phyloP scores from a whole-genome alignment of 2,113 vertebrate genomes.

The Percina caprodes region DNA sequence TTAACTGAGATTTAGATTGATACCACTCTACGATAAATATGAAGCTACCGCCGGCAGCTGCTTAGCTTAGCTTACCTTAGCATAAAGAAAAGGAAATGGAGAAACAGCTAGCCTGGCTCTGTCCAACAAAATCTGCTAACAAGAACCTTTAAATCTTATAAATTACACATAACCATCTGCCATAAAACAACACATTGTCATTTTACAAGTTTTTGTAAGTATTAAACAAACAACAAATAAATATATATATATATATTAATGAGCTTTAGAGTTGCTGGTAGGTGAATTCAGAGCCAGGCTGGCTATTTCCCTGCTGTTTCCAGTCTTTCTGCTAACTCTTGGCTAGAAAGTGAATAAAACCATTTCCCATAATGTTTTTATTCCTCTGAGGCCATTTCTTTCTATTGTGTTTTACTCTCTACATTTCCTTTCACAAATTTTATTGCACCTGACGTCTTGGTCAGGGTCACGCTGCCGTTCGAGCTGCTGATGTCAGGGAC shows the following conservation, averaged over 20 bases:
- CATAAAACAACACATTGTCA: not conserved
- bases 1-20: not conserved
- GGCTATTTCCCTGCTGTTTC: not conserved
- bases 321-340: not conserved
- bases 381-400: not conserved
- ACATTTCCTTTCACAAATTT: not conserved
- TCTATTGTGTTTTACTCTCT: not conserved
- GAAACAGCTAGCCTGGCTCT: not conserved
- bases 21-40: not conserved
- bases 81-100: too few species aligned
- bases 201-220: not conserved
- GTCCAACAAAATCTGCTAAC: not conserved
- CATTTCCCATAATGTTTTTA: not conserved
- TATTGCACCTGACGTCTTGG: not conserved
- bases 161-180: not conserved
- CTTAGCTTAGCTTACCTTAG: not conserved
- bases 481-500: constrained; percentile 6
- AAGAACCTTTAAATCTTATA: not conserved
- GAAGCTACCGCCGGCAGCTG: not conserved
- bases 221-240: constrained; percentile 7
- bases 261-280: not conserved
- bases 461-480: not conserved
- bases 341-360: not conserved
- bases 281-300: not conserved
- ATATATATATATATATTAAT: too few species aligned